A percentile compares a stretch with the other conserved stretches of the same genome.
These are phyloP conservation scores for Panagrolaimus sp. DNA, from an alignment of 1,140 invertebrate species.

Conservation along the genomic window DNA sequence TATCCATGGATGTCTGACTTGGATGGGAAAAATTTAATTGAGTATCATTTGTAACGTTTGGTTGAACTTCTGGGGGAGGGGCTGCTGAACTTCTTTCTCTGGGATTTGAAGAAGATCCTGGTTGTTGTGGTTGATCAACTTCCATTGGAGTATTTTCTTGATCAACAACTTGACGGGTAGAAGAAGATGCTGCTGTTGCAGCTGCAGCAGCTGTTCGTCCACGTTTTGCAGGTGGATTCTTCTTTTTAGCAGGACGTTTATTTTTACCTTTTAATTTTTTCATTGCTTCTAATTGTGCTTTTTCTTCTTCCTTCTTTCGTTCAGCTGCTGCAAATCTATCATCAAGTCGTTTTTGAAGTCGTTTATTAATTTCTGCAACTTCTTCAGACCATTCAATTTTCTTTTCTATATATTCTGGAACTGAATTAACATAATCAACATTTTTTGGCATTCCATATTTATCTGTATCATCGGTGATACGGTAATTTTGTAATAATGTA, in stretches of 20 bases:
- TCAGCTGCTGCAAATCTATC: neutral
- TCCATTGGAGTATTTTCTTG: too few relatives aligned
- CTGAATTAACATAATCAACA: neutral
- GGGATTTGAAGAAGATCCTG: too few relatives aligned
- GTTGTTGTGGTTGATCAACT: too few relatives aligned
- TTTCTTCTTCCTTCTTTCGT: conserved; percentile 7
- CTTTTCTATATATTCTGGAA: neutral
- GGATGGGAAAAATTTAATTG: too few relatives aligned
- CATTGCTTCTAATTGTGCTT: neutral
- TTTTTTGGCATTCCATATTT: neutral
- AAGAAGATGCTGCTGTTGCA: too few relatives aligned
- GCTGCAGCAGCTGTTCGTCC: neutral
- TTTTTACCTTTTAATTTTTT: neutral
- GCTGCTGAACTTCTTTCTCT: too few relatives aligned
- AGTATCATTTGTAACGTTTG: too few relatives aligned
- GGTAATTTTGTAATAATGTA: neutral
- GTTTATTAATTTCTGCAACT: neutral
- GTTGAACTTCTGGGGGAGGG: too few relatives aligned
- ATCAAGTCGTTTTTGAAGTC: neutral
- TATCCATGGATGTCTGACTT: too few relatives aligned
- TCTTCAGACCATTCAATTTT: neutral
- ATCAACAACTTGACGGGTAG: neutral
- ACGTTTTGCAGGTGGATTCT: neutral
- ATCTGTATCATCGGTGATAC: neutral
- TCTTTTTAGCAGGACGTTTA: neutral